These are phyloP conservation scores for Leptinotarsa undecemlineata DNA, from an alignment of 1,140 invertebrate genomes.

Conservation along the genomic window DNA sequence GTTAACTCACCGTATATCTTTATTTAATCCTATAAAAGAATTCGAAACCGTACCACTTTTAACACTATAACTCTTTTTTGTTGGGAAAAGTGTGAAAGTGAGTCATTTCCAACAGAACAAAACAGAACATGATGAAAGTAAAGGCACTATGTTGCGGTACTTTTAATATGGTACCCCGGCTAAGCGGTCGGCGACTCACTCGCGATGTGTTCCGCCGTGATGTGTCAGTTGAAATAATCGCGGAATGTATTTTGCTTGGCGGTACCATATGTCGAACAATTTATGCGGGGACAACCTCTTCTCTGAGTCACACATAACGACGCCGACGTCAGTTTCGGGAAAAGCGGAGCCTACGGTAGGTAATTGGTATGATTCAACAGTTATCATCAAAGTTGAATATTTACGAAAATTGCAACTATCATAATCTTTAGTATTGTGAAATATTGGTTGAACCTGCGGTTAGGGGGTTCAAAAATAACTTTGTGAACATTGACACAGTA, in stretches of 20 bases:
- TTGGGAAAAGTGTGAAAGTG: slow-evolving; percentile 16
- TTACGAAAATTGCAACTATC: too few relatives aligned
- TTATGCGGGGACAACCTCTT: not conserved
- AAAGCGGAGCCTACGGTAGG: too few relatives aligned
- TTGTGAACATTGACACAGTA: too few relatives aligned
- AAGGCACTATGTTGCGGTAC: slow-evolving; percentile 15
- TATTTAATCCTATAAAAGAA: not conserved
- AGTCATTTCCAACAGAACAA: slow-evolving; percentile 29
- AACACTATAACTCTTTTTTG: slow-evolving; percentile 15
- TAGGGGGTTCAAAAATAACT: too few relatives aligned
- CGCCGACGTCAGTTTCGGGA: too few relatives aligned
- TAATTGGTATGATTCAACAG: too few relatives aligned
- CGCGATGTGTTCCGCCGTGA: not conserved
- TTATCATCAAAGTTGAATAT: too few relatives aligned
- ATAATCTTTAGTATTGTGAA: too few relatives aligned
- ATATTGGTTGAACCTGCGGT: too few relatives aligned
- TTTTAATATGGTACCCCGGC: not conserved
- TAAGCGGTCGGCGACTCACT: not conserved
- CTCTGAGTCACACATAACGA: too few relatives aligned
- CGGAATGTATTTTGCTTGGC: slow-evolving; percentile 4
- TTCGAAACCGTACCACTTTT: not conserved
- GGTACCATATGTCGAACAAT: not conserved
- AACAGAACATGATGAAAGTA: slow-evolving; percentile 22
- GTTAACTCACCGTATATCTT: not conserved
- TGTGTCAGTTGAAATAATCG: slow-evolving; percentile 1